These are phyloP conservation scores for Lethrus apterus DNA, from an alignment of 1,140 invertebrate genomes.

Conservation along the genomic window DNA sequence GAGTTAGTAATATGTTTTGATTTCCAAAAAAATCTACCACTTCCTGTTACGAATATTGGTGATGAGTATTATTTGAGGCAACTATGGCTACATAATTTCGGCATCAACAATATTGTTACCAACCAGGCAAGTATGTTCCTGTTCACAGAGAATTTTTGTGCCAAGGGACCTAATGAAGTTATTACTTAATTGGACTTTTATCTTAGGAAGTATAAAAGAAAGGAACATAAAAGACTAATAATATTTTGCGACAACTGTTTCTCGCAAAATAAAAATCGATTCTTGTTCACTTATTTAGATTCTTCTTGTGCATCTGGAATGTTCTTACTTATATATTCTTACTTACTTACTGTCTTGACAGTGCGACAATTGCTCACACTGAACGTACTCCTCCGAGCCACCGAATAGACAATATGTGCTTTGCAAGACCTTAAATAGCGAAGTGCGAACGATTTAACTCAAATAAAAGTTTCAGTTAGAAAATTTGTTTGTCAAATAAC, in stretches of 20 bases:
- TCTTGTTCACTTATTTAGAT: constrained; percentile 6
- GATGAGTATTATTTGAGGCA: constrained; percentile 13
- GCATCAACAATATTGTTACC: constrained; percentile 4
- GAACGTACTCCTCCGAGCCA: no score
- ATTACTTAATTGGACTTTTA: constrained; percentile 3
- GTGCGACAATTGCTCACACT: no score
- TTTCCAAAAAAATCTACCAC: constrained; percentile 3
- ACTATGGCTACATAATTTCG: constrained; percentile 16
- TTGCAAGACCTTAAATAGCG: no score
- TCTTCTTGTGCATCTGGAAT: constrained; percentile 9
- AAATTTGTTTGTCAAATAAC: no score
- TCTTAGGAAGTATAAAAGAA: constrained; percentile 2
- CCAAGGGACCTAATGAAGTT: constrained; percentile 13
- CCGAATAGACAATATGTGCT: no score
- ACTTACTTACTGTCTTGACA: no score
- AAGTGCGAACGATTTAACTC: no score
- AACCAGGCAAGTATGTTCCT: constrained; percentile 6
- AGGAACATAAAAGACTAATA: not conserved
- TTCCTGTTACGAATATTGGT: constrained; percentile 5
- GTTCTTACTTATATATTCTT: no score
- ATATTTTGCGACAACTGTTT: constrained; percentile 9
- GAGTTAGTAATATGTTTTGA: constrained; percentile 3
- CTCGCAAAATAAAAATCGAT: not conserved
- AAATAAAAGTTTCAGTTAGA: no score
- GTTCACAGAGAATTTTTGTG: constrained; percentile 11